Evolutionary conservation across 2,888 invertebrate genomes (phyloP), one percentile per base, ranked within the genome.

Genomic region (Hoplodrina blanda): DNA sequence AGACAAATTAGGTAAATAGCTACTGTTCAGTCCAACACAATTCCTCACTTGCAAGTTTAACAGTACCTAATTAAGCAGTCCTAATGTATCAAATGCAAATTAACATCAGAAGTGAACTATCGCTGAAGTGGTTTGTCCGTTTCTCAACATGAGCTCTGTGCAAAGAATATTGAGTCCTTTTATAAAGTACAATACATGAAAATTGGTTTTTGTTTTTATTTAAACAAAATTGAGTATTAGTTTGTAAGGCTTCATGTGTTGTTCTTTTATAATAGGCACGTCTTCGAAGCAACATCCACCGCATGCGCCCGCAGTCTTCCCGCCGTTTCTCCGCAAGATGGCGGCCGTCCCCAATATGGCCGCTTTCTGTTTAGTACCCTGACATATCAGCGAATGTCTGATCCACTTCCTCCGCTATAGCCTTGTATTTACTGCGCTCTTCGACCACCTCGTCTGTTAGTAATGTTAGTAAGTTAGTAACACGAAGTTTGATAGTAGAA

Each of bases 371-470:
- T 91, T 97, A 98, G 96, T 98, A 98, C 89, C 98, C 99, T 91
- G 98, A 98, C 90, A 99, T 97, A 95, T 99, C 99, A 84, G 99
- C 99, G 95, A 99, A 99, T 78, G 99, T 99, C 94, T 98, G 98
- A 96, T 99, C 99, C 97, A 99, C 97, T 96, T 99, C 99, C 93
- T 99, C 99, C 88, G 99, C 99, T 94, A 99, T 99, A 85, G 98
- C 98, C 97, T 99, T 99, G 97, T 98, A 99, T 96, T 98, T 99
- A 97, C 99, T 98, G 96, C 99, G 99, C 92, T 98, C 98, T 94
- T 97, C 97, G 86, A 98, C 96, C 91, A 98, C 97, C 92, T 98
- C 98, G 96, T 98, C 98, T 98, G 97, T 84, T 96, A 96, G 84
- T 83, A 89, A 91, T 86, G 84, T 91, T 91, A 90, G 86, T 89